These are phyloP conservation scores for Heterotis niloticus DNA, from an alignment of 2,113 vertebrate genomes.

Conservation along the genomic window DNA sequence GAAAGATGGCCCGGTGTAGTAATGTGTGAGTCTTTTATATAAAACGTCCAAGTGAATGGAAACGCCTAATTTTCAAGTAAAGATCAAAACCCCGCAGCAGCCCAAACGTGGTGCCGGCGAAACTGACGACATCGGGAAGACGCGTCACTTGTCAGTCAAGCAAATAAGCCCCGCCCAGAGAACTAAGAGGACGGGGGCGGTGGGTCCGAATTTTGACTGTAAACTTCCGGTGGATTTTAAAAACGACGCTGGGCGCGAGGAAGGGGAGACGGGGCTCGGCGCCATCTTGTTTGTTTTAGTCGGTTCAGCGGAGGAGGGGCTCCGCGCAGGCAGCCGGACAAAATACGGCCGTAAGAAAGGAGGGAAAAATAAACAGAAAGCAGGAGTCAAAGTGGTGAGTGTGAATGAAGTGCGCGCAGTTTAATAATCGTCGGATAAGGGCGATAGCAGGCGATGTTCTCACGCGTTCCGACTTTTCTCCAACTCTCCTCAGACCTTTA, in stretches of 20 bases:
- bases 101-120: too few relatives aligned
- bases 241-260: conserved; percentile 19
- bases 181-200: too few relatives aligned
- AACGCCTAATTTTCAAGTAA: too few relatives aligned
- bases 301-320: conserved; percentile 16
- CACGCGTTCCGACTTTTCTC: too few relatives aligned
- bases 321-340: background rate
- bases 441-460: too few relatives aligned
- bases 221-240: conserved; percentile 21
- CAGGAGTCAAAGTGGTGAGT: conserved; percentile 8
- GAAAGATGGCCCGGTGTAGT: too few relatives aligned
- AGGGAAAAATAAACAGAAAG: background rate
- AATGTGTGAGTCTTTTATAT: too few relatives aligned
- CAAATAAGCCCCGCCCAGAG: background rate
- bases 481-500: too few relatives aligned
- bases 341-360: conserved; percentile 3
- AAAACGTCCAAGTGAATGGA: too few relatives aligned
- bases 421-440: background rate
- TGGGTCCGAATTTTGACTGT: conserved; percentile 15
- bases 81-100: too few relatives aligned
- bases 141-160: background rate
- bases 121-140: background rate
- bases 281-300: conserved; percentile 28
- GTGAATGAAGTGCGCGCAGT: background rate
- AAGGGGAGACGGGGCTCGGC: conserved; percentile 11